Evolutionary conservation across 2,888 invertebrate species (phyloP).

Genomic region (Eilema caniola): DNA sequence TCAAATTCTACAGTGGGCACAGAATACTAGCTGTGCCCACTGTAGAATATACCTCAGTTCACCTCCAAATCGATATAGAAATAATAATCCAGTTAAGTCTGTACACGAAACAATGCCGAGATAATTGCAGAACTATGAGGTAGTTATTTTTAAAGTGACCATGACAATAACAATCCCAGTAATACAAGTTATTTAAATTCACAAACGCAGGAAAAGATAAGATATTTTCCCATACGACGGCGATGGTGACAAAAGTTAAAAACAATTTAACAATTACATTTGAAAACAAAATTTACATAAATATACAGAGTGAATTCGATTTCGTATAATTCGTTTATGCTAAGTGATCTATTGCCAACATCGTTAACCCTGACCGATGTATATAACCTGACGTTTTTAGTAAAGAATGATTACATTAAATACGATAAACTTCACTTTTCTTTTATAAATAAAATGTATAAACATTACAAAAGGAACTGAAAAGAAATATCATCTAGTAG

Average conservation of each 20-base stretch:
- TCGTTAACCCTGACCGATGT: not conserved
- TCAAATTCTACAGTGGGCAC: too few relatives aligned
- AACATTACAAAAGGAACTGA: not conserved
- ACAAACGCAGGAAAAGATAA: constrained; percentile 21
- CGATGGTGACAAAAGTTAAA: constrained; percentile 12
- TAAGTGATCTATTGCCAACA: constrained; percentile 2
- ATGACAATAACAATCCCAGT: constrained; percentile 1
- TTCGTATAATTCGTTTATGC: not conserved
- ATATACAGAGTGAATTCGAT: not conserved
- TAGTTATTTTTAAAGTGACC: constrained; percentile 5
- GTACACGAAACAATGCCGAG: not conserved
- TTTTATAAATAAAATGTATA: not conserved
- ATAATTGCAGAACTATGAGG: not conserved
- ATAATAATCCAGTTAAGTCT: not conserved
- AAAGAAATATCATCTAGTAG: not conserved
- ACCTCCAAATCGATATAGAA: not conserved
- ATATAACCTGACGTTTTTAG: not conserved
- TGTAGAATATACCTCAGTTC: not conserved
- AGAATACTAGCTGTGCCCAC: too few relatives aligned
- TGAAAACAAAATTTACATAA: constrained; percentile 7
- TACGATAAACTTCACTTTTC: not conserved
- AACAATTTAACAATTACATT: constrained; percentile 18
- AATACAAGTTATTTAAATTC: constrained; percentile 22
- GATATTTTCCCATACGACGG: constrained; percentile 17
- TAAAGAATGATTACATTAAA: not conserved